Evolutionary conservation across 2,797 vertebrate genomes (phyloP).

Genomic region (Scyliorhinus canicula): DNA sequence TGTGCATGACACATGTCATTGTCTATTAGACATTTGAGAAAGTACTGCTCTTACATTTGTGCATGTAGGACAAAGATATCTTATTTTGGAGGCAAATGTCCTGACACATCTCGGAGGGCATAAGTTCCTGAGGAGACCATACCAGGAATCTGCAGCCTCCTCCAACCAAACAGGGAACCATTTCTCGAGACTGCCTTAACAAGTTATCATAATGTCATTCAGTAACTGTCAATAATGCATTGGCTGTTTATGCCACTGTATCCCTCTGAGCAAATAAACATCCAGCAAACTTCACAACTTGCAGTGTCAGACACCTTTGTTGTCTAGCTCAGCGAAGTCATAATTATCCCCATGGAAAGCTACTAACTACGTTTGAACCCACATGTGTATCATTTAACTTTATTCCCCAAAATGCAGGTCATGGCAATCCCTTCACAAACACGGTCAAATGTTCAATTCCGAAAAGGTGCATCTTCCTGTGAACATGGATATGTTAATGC

Average conservation of each 20-base stretch:
- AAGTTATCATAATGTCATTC: not conserved
- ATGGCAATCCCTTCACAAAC: not conserved
- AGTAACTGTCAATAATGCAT: not conserved
- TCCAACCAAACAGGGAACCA: not conserved
- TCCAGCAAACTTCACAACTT: not conserved
- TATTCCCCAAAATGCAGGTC: not conserved
- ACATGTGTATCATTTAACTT: not conserved
- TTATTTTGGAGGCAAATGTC: too few relatives aligned
- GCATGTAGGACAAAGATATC: not conserved
- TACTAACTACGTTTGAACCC: not conserved
- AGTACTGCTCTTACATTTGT: not conserved
- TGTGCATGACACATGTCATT: not conserved
- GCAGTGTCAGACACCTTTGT: not conserved
- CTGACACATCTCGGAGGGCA: not conserved
- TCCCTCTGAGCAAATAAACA: not conserved
- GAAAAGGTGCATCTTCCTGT: not conserved
- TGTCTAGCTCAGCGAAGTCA: not conserved
- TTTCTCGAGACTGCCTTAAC: not conserved
- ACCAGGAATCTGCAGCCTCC: not conserved
- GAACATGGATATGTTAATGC: not conserved
- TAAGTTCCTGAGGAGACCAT: not conserved
- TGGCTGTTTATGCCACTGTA: not conserved
- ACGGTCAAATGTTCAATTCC: not conserved
- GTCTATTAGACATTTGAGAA: not conserved
- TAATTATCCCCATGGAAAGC: not conserved